These are phyloP conservation scores for Seira ritae DNA, from an alignment of 2,888 invertebrate species.

Conservation along the genomic window DNA sequence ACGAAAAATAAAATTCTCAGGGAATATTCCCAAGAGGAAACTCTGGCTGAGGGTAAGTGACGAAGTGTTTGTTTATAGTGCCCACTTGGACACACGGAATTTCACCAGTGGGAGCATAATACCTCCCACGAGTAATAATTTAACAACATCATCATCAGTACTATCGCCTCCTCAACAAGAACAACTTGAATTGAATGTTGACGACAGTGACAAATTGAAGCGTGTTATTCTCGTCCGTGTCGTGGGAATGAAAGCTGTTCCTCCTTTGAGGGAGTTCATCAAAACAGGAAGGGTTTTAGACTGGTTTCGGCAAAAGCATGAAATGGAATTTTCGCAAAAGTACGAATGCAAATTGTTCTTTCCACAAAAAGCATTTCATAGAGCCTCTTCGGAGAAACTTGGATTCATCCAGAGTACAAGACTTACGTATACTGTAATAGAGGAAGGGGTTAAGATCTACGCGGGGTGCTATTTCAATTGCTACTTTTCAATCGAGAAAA, in stretches of 20 bases:
- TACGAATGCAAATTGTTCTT: conserved; percentile 67
- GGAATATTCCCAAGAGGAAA: conserved; percentile 17
- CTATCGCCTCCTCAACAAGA: background rate
- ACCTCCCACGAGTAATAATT: conserved; percentile 37
- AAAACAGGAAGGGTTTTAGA: conserved; percentile 51
- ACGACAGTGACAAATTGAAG: conserved; percentile 45
- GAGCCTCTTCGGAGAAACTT: conserved; percentile 6
- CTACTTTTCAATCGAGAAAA: conserved; percentile 41
- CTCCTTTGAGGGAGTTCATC: conserved; percentile 60
- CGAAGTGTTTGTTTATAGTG: conserved; percentile 73
- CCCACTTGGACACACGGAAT: conserved; percentile 72
- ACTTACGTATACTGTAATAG: conserved; percentile 67
- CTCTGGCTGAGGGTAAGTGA: conserved; percentile 73
- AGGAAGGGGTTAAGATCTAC: conserved; percentile 72
- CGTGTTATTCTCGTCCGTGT: conserved; percentile 56
- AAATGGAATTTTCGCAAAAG: conserved; percentile 55
- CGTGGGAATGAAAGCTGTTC: conserved; percentile 62
- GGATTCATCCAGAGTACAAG: conserved; percentile 10
- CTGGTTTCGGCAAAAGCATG: conserved; percentile 64
- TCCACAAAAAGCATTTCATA: background rate
- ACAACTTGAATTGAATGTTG: background rate
- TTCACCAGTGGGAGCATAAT: background rate
- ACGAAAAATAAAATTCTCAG: background rate
- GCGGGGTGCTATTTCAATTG: conserved; percentile 70
- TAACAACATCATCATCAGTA: conserved; percentile 24